Evolutionary conservation across 2,797 vertebrate species (phyloP).

Genomic region (Psittacula derbiana): DNA sequence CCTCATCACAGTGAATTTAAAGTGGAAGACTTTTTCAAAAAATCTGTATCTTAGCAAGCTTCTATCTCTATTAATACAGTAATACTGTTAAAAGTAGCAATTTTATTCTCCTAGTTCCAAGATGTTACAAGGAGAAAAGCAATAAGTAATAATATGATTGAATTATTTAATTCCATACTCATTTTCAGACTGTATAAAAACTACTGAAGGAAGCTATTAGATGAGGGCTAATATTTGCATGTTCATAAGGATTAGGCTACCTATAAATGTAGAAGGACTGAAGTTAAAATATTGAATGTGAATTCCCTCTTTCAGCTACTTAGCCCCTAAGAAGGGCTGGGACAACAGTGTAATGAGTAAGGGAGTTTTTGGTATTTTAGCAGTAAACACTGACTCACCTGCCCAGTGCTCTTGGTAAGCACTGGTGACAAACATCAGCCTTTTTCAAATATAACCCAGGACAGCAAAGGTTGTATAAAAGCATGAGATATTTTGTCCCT

Average conservation of each 20-base stretch:
- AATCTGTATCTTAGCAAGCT: neutral
- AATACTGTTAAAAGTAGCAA: neutral
- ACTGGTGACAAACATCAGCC: neutral
- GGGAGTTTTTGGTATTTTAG: neutral
- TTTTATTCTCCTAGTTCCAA: slow-evolving; percentile 17
- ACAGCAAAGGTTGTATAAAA: neutral
- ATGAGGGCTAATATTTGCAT: neutral
- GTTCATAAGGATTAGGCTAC: neutral
- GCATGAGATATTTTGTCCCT: neutral
- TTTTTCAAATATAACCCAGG: neutral
- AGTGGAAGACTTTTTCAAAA: neutral
- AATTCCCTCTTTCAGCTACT: neutral
- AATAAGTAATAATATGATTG: neutral
- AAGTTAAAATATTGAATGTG: neutral
- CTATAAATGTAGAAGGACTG: neutral
- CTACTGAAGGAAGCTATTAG: neutral
- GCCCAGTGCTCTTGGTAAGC: neutral
- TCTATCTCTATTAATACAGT: neutral
- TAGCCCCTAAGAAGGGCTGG: neutral
- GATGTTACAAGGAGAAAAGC: neutral
- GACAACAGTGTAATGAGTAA: neutral
- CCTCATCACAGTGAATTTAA: neutral
- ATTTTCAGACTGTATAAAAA: neutral
- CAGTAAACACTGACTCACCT: slow-evolving; percentile 21
- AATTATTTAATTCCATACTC: slow-evolving; percentile 1